Base-by-base conservation (phyloP, 2,113 vertebrate genomes). In the Callocephalon fimbriatum region DNA sequence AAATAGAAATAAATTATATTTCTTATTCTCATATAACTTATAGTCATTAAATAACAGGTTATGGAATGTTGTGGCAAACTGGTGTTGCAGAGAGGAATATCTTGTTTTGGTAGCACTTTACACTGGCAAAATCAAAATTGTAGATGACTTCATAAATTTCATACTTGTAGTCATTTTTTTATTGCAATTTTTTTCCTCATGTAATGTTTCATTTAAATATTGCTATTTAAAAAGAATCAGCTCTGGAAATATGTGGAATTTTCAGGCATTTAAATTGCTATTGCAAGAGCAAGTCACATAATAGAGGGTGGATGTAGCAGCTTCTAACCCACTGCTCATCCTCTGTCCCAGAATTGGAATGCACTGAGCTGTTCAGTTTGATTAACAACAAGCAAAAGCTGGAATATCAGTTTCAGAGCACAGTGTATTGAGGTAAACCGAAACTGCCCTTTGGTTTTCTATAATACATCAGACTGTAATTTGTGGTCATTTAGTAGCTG, bases 261-360 rank as follows among this genome's bases (percentile, higher is more conserved):
- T 82, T 63, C 20, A 44, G 31, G 6, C 15, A 27, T 51, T 83
- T 72, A 83, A 37, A 21, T 65, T 32, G 15, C 37, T 76, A 25
- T 31, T 0, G 0, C 16, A 53, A 23, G 7, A 58, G 5, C 1
- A 4, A 48, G 47, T 71, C 3, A 0, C 15, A 2, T 29, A 27
- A 45, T 3, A 42, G 35, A 70, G 63, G 45, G 42, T 42, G 0
- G 0, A 13, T 58, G 2, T 14, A 9, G 20, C 15, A 29, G 13
- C 8, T 88, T 44, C 56, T 54, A n/a, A 15, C 5, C 13, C 9
- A 22, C 17, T 37, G 40, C 44, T 76, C 44, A 47, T 21, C 17
- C 15, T 32, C 66, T 61, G 32, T 67, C 23, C 10, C 44, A 72
- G 74, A 42, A 32, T 18, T 20, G 51, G 38, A 83, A 59, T n/a